Evolutionary conservation across 30 jellyfish, hydroid and myxozoan genomes (phyloP).

Genomic region (Mastigias papua): DNA sequence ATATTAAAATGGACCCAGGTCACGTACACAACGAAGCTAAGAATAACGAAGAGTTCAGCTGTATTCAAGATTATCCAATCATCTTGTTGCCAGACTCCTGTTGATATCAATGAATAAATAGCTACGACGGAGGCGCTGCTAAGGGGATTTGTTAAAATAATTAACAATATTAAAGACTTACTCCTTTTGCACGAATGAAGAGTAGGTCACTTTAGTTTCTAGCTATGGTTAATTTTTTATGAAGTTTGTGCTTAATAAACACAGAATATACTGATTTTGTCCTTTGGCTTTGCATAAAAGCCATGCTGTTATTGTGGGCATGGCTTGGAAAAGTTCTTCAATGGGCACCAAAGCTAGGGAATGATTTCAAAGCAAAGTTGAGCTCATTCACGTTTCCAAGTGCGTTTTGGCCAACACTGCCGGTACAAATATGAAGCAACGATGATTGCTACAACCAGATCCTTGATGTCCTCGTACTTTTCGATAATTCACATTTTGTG

Average conservation of each 20-base stretch:
- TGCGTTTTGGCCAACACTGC: no score
- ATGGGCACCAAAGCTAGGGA: no score
- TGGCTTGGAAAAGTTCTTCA: no score
- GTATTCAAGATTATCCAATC: slow-evolving; percentile 55
- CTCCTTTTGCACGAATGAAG: slow-evolving; percentile 21
- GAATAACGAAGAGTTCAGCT: slow-evolving; percentile 41
- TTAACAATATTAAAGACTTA: slow-evolving; percentile 54
- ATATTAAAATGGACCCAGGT: slow-evolving; percentile 70
- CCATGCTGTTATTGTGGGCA: background rate
- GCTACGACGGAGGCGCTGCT: slow-evolving; percentile 59
- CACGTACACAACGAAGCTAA: slow-evolving; percentile 24
- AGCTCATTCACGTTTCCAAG: no score
- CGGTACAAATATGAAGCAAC: no score
- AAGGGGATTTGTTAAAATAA: slow-evolving; percentile 75
- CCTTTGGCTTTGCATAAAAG: background rate
- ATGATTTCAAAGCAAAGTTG: no score
- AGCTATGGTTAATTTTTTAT: background rate
- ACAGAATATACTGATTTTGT: background rate
- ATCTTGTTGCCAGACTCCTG: slow-evolving; percentile 76
- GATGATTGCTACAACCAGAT: no score
- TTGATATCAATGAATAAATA: slow-evolving; percentile 36
- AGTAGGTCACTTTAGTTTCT: slow-evolving; percentile 54
- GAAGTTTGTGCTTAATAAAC: background rate
- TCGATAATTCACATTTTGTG: no score
- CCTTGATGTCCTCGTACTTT: no score